A percentile compares a stretch with the other conserved stretches of the same genome.
Conservation (phyloP, 2,113 vertebrate genomes). For the Aphelocoma coerulescens region DNA sequence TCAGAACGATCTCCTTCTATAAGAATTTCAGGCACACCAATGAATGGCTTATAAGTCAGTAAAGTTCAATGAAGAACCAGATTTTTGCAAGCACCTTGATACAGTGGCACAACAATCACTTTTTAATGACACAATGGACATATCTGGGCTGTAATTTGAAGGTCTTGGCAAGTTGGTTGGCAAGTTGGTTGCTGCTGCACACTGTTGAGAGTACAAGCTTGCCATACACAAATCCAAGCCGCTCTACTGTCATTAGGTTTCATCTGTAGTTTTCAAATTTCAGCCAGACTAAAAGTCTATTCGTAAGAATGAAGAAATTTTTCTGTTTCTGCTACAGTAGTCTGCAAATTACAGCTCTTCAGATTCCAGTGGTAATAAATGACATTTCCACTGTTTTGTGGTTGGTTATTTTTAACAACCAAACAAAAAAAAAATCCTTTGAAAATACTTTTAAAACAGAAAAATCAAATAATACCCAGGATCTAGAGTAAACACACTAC, state of each 20-base stretch:
- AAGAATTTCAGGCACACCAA: not conserved
- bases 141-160: not conserved
- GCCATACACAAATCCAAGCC: not conserved
- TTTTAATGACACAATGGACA: not conserved
- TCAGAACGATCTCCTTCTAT: not conserved
- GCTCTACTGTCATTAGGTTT: not conserved
- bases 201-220: not conserved
- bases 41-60: not conserved
- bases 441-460: not conserved
- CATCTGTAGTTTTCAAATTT: not conserved
- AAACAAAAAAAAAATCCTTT: not conserved
- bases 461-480: not conserved
- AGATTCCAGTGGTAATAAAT: not conserved
- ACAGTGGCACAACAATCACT: not conserved
- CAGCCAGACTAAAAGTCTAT: not conserved
- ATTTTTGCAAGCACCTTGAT: not conserved
- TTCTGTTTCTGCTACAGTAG: not conserved
- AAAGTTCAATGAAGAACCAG: not conserved
- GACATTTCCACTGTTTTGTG: not conserved
- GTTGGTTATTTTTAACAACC: not conserved
- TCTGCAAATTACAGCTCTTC: not conserved
- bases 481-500: not conserved
- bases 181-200: accelerated
- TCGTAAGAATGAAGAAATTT: not conserved
- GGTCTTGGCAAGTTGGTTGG: not conserved